Evolutionary conservation across 2,888 invertebrate species (phyloP).

Genomic region (Catocala sponsa): DNA sequence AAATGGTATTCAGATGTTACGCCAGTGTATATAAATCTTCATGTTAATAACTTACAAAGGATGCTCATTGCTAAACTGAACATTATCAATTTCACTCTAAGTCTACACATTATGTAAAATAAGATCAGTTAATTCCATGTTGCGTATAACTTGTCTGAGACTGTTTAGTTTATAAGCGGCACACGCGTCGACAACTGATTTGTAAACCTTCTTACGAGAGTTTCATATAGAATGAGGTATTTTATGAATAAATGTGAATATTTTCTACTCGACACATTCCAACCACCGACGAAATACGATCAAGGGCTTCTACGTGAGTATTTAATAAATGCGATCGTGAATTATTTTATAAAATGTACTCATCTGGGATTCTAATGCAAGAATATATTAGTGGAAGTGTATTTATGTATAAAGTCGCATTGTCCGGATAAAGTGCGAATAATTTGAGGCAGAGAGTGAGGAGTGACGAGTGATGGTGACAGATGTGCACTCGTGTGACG

Average conservation of each 20-base stretch:
- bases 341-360: constrained; percentile 7
- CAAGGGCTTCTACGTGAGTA: constrained; percentile 33
- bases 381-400: background rate
- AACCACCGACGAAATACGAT: constrained; percentile 40
- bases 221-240: constrained; percentile 39
- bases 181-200: constrained; percentile 37
- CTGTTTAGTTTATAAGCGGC: constrained; percentile 26
- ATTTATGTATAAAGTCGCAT: background rate
- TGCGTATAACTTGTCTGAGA: constrained; percentile 26
- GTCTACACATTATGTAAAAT: constrained; percentile 34
- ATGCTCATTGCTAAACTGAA: constrained; percentile 13
- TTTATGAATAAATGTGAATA: constrained; percentile 28
- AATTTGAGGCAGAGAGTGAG: background rate
- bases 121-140: constrained; percentile 39
- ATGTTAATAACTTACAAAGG: constrained; percentile 27
- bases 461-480: background rate
- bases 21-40: constrained; percentile 35
- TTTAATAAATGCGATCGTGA: constrained; percentile 17
- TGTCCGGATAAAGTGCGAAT: background rate
- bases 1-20: constrained; percentile 44
- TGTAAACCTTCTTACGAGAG: constrained; percentile 43
- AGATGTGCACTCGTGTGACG: constrained; percentile 14
- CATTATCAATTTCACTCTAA: constrained; percentile 16
- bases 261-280: constrained; percentile 33
- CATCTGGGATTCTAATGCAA: too few relatives aligned